Percentiles rank a stretch among this genome's conserved stretches.
Conservation (phyloP, 2,113 vertebrate genomes). For the Corythornis cristatus region DNA sequence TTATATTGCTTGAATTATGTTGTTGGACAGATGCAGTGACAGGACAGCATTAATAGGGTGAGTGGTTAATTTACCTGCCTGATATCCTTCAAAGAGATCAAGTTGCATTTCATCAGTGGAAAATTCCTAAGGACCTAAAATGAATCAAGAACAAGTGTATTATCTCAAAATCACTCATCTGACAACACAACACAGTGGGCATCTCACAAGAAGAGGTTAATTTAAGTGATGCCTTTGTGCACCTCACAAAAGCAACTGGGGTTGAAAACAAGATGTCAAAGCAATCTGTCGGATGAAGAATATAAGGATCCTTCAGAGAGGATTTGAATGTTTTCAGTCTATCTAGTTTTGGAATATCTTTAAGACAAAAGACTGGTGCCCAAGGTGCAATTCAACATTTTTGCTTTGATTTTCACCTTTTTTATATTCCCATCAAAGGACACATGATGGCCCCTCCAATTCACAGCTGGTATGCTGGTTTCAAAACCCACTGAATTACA, state of each 20-base stretch:
- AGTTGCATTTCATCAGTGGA: slow-evolving; percentile 44
- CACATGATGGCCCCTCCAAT: not conserved
- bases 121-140: slow-evolving; percentile 59
- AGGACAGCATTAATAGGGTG: not conserved
- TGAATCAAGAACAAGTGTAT: slow-evolving; percentile 26
- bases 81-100: slow-evolving; percentile 39
- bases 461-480: slow-evolving; percentile 9
- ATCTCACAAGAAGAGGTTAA: slow-evolving; percentile 24
- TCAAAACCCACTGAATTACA: not conserved
- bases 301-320: slow-evolving; percentile 12
- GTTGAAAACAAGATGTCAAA: slow-evolving; percentile 31
- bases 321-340: slow-evolving; percentile 23
- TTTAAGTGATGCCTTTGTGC: slow-evolving; percentile 18
- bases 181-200: slow-evolving; percentile 1
- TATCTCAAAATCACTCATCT: slow-evolving; percentile 20
- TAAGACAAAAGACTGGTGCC: slow-evolving; percentile 23
- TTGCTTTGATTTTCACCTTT: slow-evolving; percentile 50
- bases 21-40: slow-evolving; percentile 16
- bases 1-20: slow-evolving; percentile 25
- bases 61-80: slow-evolving; percentile 47
- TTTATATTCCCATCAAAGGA: slow-evolving; percentile 34
- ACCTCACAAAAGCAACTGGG: not conserved
- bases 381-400: slow-evolving; percentile 29
- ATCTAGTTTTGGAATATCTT: not conserved
- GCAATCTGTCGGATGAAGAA: not conserved